Conservation (phyloP, 2,797 vertebrate species). For the Lophotriccus pileatus region DNA sequence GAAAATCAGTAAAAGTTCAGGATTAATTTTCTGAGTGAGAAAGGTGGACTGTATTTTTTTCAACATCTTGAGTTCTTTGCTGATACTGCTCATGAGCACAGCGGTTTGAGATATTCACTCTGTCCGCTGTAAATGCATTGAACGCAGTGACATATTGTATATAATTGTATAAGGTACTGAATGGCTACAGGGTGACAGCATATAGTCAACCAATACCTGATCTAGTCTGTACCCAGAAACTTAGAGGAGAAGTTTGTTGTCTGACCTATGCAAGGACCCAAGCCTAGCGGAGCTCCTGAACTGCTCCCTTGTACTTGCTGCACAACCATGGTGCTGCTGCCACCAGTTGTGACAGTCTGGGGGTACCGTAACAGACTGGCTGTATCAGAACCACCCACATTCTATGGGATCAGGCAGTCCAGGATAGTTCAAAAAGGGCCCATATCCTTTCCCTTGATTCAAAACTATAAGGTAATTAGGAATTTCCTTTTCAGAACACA, state of each 20-base stretch:
- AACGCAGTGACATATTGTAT: background rate
- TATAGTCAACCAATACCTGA: background rate
- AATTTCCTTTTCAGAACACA: background rate
- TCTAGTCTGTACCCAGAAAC: background rate
- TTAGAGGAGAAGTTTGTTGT: background rate
- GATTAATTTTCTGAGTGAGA: background rate
- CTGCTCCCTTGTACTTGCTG: background rate
- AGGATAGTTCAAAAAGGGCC: background rate
- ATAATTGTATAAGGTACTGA: background rate
- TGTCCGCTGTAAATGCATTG: background rate
- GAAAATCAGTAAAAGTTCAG: background rate
- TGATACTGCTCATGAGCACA: background rate
- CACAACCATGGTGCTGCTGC: background rate
- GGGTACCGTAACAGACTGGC: background rate
- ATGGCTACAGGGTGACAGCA: background rate
- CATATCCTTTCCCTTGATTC: background rate
- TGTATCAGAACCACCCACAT: background rate
- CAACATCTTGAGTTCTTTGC: background rate
- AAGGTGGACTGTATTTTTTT: background rate
- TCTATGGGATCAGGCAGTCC: background rate
- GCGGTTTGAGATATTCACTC: background rate
- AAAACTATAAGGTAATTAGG: background rate
- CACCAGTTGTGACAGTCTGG: rapidly evolving
- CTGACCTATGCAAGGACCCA: background rate
- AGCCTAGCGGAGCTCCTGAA: background rate